A percentile compares a stretch with the other conserved stretches of the same genome.
These are phyloP conservation scores for Apamea crenata DNA, from an alignment of 2,888 invertebrate genomes.

Conservation along the genomic window DNA sequence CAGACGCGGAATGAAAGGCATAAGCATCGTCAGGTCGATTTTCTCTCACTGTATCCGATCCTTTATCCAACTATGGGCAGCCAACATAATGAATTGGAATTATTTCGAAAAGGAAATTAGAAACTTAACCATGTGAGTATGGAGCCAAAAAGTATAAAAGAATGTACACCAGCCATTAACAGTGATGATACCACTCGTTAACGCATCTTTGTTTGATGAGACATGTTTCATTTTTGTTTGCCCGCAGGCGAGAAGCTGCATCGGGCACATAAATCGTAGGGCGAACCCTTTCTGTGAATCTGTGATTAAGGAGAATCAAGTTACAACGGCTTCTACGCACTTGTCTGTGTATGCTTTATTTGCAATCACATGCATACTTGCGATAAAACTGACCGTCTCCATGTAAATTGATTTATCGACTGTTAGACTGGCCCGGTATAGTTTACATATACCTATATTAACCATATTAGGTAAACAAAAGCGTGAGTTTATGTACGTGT, in stretches of 20 bases:
- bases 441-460: neutral
- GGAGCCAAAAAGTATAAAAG: neutral
- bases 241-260: neutral
- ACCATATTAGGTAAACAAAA: neutral
- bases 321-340: neutral
- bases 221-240: neutral
- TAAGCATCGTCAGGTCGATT: neutral
- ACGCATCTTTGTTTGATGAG: neutral
- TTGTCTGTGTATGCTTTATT: neutral
- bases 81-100: neutral
- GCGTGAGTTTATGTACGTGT: neutral
- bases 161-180: neutral
- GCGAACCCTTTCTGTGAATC: neutral
- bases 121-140: neutral
- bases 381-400: neutral
- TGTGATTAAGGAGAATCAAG: conserved; percentile 16
- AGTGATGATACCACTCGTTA: neutral
- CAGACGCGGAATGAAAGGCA: neutral
- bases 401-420: neutral
- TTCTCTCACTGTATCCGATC: neutral
- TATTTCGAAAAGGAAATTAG: too few species aligned
- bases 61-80: neutral
- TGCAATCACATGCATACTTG: neutral
- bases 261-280: conserved; percentile 1
- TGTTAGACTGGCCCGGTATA: neutral